phyloP scores from a whole-genome alignment of 2,888 invertebrate species.

The Dioctria rufipes region DNA sequence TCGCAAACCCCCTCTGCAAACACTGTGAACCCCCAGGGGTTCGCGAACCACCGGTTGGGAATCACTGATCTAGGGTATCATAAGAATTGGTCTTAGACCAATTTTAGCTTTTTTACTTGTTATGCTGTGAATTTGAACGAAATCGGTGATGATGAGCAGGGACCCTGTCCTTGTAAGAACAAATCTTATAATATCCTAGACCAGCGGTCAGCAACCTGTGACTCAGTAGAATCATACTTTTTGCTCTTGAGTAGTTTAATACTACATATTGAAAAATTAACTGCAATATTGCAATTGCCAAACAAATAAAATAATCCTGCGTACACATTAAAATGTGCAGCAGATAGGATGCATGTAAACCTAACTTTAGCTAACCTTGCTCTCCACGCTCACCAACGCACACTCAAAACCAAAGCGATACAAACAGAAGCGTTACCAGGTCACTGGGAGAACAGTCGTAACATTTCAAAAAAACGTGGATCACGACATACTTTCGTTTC shows the following conservation, averaged over 20 bases:
- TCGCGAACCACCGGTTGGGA: too few species aligned
- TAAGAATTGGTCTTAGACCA: too few species aligned
- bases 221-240: neutral
- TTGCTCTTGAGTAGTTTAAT: neutral
- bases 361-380: conserved; percentile 14
- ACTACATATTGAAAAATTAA: conserved; percentile 5
- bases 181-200: too few species aligned
- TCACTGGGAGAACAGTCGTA: conserved; percentile 19
- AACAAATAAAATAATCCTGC: neutral
- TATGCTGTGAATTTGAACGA: too few species aligned
- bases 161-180: too few species aligned
- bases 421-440: conserved; percentile 17
- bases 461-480: neutral
- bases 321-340: neutral
- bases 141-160: too few species aligned
- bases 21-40: too few species aligned
- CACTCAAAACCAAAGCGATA: conserved; percentile 11
- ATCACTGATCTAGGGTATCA: too few species aligned
- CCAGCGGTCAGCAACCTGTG: neutral
- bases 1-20: too few species aligned
- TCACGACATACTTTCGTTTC: too few species aligned
- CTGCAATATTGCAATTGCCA: conserved; percentile 14
- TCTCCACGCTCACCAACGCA: neutral
- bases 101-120: too few species aligned
- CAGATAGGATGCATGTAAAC: conserved; percentile 6